Conservation (phyloP, 2,888 invertebrate genomes). For the Campoplex capitator region DNA sequence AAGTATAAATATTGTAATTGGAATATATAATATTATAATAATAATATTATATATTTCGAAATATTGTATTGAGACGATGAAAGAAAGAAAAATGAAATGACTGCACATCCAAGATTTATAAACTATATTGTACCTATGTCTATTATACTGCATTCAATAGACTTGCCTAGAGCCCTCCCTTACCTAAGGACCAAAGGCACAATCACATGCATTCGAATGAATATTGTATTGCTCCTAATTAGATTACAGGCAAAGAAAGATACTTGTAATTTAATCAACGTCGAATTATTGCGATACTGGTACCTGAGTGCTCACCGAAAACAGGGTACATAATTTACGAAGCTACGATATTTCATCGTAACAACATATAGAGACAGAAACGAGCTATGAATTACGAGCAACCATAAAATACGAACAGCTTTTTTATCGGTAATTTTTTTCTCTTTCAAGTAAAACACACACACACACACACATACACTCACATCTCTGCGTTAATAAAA, state of each 20-base stretch:
- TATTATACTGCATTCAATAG: constrained; percentile 82
- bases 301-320: constrained; percentile 71
- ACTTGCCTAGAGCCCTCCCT: constrained; percentile 83
- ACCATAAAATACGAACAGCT: background rate
- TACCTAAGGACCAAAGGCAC: constrained; percentile 84
- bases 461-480: background rate
- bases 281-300: constrained; percentile 75
- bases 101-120: constrained; percentile 83
- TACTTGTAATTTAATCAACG: constrained; percentile 74
- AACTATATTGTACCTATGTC: constrained; percentile 82
- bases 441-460: background rate
- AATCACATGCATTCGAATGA: constrained; percentile 82
- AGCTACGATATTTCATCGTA: background rate
- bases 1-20: constrained; percentile 45
- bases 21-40: constrained; percentile 66
- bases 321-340: constrained; percentile 35
- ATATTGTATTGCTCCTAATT: constrained; percentile 80
- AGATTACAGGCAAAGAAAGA: constrained; percentile 71
- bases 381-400: background rate
- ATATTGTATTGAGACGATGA: constrained; percentile 80
- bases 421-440: background rate
- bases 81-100: constrained; percentile 72
- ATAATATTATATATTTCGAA: constrained; percentile 79
- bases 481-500: constrained; percentile 5
- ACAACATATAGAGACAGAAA: background rate